Evolutionary conservation across 2,113 vertebrate species (phyloP), one percentile per base, ranked within the genome.

Genomic region (cattle (Bos taurus)): DNA sequence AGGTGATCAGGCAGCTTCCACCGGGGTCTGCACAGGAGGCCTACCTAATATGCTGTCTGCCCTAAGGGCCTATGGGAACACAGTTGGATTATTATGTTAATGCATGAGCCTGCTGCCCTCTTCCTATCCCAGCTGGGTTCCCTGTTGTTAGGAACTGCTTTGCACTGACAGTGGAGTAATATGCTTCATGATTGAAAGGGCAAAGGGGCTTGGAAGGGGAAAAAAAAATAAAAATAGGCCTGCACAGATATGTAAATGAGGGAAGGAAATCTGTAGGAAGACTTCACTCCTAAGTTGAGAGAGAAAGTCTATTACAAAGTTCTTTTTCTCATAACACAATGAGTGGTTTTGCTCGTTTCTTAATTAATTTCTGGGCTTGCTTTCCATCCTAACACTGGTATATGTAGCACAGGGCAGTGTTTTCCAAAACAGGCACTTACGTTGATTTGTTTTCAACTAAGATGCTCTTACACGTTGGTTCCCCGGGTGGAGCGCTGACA

Each of bases 81-180:
- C 98, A 99, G 99, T 99, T 99, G 99, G 99, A 99, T 99, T 99
- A 99, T 99, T 99, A 99, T 99, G 99, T 99, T 99, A 99, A 99
- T 99, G 99, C 99, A 95, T 99, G 99, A 99, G 99, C 99, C 99
- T 99, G 99, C 99, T 99, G 99, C 99, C 99, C 99, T 99, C 99
- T 99, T 99, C 99, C 99, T 99, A 99, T 99, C 99, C 99, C 99
- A 99, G 99, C 99, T 99, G 99, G 99, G 99, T 99, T 99, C 99
- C 99, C 99, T 98, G 99, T 99, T 99, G 99, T 99, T 99, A 99
- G 99, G 99, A 99, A 99, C 99, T 99, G 99, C 99, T 99, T 99
- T 99, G 99, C 99, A 99, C 99, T 99, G 99, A 99, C 99, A 99
- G 99, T 99, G 99, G 99, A 99, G 99, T 99, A 99, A 99, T 99